These are phyloP conservation scores for Hydrolagus colliei DNA, from an alignment of 2,797 vertebrate genomes.

Conservation along the genomic window DNA sequence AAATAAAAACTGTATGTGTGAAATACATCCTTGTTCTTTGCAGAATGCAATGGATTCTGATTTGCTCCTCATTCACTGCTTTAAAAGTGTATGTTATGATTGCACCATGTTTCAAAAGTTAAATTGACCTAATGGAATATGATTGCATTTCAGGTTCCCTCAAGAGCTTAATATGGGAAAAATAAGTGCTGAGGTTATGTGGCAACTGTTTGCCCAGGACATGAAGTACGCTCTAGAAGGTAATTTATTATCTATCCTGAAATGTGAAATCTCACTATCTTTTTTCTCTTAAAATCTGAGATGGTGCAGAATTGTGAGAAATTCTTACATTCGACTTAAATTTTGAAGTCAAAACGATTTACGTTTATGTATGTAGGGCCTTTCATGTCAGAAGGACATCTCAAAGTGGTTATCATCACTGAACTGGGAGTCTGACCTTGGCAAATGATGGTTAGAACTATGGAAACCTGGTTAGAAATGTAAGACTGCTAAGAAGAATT, in stretches of 20 bases:
- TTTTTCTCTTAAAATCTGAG: no score
- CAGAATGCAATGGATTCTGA: background rate
- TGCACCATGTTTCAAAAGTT: background rate
- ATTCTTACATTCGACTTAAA: no score
- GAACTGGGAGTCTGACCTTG: no score
- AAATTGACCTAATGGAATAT: constrained; percentile 38
- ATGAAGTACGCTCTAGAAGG: constrained; percentile 98
- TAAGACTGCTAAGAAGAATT: no score
- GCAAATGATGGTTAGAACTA: no score
- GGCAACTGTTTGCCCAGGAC: constrained; percentile 86
- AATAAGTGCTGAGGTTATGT: constrained; percentile 86
- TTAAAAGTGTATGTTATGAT: background rate
- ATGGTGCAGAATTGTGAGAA: no score
- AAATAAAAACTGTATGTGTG: background rate
- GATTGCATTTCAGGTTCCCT: constrained; percentile 74
- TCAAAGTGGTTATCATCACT: background rate
- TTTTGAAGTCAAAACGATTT: background rate
- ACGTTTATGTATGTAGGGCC: background rate
- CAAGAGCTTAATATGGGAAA: constrained; percentile 90
- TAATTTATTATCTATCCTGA: constrained; percentile 50
- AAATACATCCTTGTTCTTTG: background rate
- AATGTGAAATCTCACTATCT: no score
- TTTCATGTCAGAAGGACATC: background rate
- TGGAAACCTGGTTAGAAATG: no score
- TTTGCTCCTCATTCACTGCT: background rate